Evolutionary conservation across 2,113 vertebrate species (phyloP), one percentile per base, ranked within the genome.

Genomic region (Kobus ellipsiprymnus): DNA sequence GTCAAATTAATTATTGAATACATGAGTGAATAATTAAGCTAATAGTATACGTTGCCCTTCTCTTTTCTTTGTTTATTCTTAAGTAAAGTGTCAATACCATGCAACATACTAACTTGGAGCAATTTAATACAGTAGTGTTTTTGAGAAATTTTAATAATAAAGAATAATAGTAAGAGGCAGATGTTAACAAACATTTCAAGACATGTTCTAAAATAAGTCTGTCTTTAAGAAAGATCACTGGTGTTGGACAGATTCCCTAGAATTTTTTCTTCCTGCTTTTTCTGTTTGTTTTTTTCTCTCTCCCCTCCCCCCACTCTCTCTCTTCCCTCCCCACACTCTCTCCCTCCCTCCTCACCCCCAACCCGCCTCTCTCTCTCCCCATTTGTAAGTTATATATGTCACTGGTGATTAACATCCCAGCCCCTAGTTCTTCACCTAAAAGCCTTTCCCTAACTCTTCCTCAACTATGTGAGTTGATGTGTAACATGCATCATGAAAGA

Each of bases 131-230:
- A 67, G 86, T 46, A 60, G 33, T n/a, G 40, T 50, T 95, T 95
- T 64, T 86, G 8, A 91, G 82, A 86, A 87, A 57, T 94, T 67
- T 87, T 60, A 77, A 78, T 85, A 84, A 93, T 84, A 48, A 86
- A 55, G 7, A 87, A 54, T 36, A 91, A 46, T 81, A 84, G 52
- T 40, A 87, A 87, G 44, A 78, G 93, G 36, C 36, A 94, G 33
- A 62, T 33, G 2, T 46, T 90, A 90, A 87, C 3, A 62, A 74
- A 50, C 10, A 77, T 74, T 46, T 27, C 29, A 93, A 89, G 87
- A 6, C 50, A 54, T 74, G 57, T 74, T 30, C 71, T 59, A 86
- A 74, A 54, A 44, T 60, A 96, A 87, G 44, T 12, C n/a, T 62
- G 36, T 64, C 67, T 88, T 91, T 81, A 59, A 74, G 74, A 91